Base-by-base conservation (phyloP, 2,888 invertebrate species). In the Acanthosoma haemorrhoidale region DNA sequence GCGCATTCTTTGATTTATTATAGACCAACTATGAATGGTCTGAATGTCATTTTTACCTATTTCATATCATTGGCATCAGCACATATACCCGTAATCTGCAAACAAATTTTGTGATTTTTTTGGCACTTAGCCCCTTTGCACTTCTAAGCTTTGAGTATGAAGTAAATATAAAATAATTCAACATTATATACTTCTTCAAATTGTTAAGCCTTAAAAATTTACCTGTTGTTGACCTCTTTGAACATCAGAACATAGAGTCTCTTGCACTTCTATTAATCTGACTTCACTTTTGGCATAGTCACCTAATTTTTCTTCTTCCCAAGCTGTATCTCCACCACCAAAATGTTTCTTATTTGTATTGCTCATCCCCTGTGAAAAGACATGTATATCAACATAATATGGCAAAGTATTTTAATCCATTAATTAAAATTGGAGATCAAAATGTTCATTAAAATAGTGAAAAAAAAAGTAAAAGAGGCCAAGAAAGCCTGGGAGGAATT, bases 301-400 rank as follows among this genome's bases (percentile, higher is more conserved):
- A 64, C 88, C 87, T 67, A 92, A 80, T 76, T 92, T 92, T 77
- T 92, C 88, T 79, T 94, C 92, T 79, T 96, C 96, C 94, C 95
- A 96, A 4, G 92, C 93, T 0, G 94, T 87, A 79, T 96, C 95
- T 0, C 96, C 96, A 3, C 96, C 96, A 76, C 92, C 95, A 80
- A 90, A 94, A 79, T 94, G 93, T 11, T 90, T 91, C 76, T 92
- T 86, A n/a, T 88, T 83, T 0, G 95, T 96, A 75, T 85, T 85
- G 73, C 90, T 88, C 74, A 96, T 81, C 2, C 93, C 94, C 86
- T 88, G 75, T 58, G 79, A 78, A 5, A 71, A 51, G 21, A 16
- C 41, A 18, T 25, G 1, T 36, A 25, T 16, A 59, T 67, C 71
- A 70, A 25, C 6, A 39, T 16, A 34, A 43, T n/a, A n/a, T n/a